These are phyloP conservation scores for Pipistrellus nathusii DNA, from an alignment of 2,797 vertebrate species.

Conservation along the genomic window DNA sequence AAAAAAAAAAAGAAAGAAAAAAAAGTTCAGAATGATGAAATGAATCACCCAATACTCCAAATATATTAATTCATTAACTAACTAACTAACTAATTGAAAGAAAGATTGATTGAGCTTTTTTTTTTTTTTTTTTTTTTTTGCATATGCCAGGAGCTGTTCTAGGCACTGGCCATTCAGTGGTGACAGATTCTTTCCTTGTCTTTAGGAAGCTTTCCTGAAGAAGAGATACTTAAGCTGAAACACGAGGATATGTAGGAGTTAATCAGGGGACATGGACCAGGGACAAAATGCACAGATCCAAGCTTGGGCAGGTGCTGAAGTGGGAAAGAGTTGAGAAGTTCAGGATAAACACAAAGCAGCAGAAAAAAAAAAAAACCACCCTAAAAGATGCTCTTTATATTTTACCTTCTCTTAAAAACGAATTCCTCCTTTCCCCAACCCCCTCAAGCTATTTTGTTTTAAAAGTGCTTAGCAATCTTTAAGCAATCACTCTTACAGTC, in stretches of 20 bases:
- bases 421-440: fast-evolving
- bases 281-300: neutral
- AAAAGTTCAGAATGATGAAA: neutral
- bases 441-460: neutral
- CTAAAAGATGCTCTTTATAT: neutral
- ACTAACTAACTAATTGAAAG: neutral
- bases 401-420: slow-evolving; percentile 25
- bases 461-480: slow-evolving; percentile 45
- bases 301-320: neutral
- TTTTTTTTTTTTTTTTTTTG: no score
- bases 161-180: neutral
- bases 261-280: neutral
- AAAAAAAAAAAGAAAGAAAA: neutral
- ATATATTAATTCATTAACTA: neutral
- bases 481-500: slow-evolving; percentile 19
- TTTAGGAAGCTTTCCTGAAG: neutral
- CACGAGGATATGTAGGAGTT: neutral
- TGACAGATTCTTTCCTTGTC: neutral
- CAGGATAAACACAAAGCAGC: slow-evolving; percentile 14
- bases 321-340: neutral
- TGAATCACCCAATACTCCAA: neutral
- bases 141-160: neutral
- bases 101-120: slow-evolving; percentile 14
- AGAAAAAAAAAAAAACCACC: neutral
- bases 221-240: neutral